phyloP scores from a whole-genome alignment of 2,888 invertebrate species.

The Schrankia costaestrigalis region DNA sequence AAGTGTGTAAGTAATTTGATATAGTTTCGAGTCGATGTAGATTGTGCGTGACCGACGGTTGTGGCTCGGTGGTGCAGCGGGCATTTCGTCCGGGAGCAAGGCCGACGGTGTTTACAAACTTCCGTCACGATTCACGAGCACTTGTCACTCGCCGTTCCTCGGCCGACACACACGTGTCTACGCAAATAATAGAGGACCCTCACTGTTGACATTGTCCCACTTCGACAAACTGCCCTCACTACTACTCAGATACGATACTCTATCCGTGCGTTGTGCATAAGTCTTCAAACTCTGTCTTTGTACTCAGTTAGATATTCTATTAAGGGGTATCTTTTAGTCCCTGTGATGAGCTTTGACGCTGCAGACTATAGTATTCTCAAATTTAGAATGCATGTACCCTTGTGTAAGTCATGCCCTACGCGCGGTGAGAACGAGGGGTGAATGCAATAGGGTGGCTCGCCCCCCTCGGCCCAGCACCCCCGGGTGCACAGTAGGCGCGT shows the following conservation, averaged over 20 bases:
- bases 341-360: constrained; percentile 33
- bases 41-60: constrained; percentile 56
- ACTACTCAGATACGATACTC: constrained; percentile 64
- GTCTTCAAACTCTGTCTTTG: too few species aligned
- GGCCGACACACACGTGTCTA: constrained; percentile 64
- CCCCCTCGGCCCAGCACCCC: constrained; percentile 49
- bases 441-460: constrained; percentile 68
- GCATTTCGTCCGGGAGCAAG: constrained; percentile 68
- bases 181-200: constrained; percentile 77
- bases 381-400: constrained; percentile 65
- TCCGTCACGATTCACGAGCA: constrained; percentile 66
- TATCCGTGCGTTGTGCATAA: constrained; percentile 59
- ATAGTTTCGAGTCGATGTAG: constrained; percentile 48
- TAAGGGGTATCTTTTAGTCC: constrained; percentile 14
- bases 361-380: constrained; percentile 51
- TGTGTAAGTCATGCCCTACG: constrained; percentile 57
- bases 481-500: constrained; percentile 75
- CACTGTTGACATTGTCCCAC: constrained; percentile 75
- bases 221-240: constrained; percentile 55
- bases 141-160: constrained; percentile 59
- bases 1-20: constrained; percentile 57
- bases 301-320: too few species aligned
- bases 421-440: constrained; percentile 62
- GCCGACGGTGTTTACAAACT: constrained; percentile 77
- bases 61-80: constrained; percentile 40